Evolutionary conservation across 1,140 invertebrate genomes (phyloP).

Genomic region (Magallana gigas): DNA sequence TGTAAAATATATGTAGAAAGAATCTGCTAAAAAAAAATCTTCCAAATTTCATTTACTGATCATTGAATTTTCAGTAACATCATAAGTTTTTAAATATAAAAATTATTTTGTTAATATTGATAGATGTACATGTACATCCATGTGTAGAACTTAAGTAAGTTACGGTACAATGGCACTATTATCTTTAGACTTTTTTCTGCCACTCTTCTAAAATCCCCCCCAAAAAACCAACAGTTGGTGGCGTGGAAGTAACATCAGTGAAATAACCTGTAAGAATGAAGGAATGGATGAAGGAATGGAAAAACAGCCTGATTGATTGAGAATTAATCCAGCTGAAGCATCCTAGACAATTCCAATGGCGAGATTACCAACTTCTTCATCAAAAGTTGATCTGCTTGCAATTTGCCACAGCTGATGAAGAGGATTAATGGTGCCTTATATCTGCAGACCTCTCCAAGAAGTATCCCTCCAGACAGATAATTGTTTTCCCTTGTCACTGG

Average conservation of each 20-base stretch:
- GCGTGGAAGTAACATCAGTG: neutral
- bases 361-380: constrained; percentile 34
- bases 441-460: neutral
- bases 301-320: constrained; percentile 7
- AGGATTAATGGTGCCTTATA: constrained; percentile 35
- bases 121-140: no score
- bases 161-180: no score
- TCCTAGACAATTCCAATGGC: constrained; percentile 11
- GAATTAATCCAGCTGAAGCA: constrained; percentile 27
- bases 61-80: no score
- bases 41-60: no score
- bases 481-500: constrained; percentile 31
- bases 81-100: no score
- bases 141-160: no score
- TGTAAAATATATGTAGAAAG: no score
- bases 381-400: constrained; percentile 33
- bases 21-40: no score
- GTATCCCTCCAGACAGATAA: constrained; percentile 30
- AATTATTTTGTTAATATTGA: no score
- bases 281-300: neutral
- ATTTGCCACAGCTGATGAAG: constrained; percentile 30
- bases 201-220: no score
- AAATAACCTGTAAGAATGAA: constrained; percentile 4
- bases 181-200: no score
- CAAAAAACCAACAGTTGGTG: neutral